These are phyloP conservation scores for Acrobasis suavella DNA, from an alignment of 2,888 invertebrate genomes.

Conservation along the genomic window DNA sequence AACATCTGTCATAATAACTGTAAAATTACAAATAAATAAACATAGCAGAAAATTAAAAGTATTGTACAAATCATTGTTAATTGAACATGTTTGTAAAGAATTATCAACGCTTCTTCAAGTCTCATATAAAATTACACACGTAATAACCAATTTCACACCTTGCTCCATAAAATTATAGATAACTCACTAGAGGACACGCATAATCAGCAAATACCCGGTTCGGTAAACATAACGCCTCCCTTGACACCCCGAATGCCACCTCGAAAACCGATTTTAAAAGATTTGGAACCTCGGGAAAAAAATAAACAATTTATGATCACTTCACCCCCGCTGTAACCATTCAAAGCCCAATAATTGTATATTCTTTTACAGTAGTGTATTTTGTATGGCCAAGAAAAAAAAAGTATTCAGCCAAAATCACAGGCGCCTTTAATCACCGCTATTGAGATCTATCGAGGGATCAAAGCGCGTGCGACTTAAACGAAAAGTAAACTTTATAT, in stretches of 20 bases:
- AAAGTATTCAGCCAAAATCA: conserved; percentile 80
- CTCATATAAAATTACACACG: conserved; percentile 22
- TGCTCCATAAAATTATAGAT: conserved; percentile 28
- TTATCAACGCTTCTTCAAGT: conserved; percentile 20
- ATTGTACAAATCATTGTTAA: background rate
- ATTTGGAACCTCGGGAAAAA: conserved; percentile 76
- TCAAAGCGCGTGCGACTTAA: conserved; percentile 68
- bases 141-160: conserved; percentile 17
- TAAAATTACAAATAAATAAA: too few relatives aligned
- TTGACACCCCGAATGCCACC: conserved; percentile 66
- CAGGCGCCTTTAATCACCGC: conserved; percentile 83
- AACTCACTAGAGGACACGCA: conserved; percentile 47
- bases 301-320: conserved; percentile 79
- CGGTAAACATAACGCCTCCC: conserved; percentile 58
- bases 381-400: conserved; percentile 74
- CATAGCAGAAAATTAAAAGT: too few relatives aligned
- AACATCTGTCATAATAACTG: too few relatives aligned
- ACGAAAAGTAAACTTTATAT: conserved; percentile 67
- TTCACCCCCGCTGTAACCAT: conserved; percentile 81
- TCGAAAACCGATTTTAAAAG: conserved; percentile 65
- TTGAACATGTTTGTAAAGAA: conserved; percentile 10
- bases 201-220: conserved; percentile 69
- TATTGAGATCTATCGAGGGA: conserved; percentile 82
- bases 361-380: conserved; percentile 83
- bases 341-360: conserved; percentile 82